Base-by-base conservation (phyloP, 1,140 invertebrate species). In the Drosophila suzukii region DNA sequence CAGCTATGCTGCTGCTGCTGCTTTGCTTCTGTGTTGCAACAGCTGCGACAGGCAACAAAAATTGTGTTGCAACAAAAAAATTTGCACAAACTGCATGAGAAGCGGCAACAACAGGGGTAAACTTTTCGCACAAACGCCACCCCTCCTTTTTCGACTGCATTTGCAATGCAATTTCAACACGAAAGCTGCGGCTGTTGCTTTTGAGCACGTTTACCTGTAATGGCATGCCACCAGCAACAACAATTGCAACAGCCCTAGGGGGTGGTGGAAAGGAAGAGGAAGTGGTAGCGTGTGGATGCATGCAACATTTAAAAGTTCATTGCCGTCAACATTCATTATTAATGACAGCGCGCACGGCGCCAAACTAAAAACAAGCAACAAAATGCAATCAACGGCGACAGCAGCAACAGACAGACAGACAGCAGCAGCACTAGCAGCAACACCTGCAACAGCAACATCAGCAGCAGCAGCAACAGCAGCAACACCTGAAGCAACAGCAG, bases 241-340 rank as follows among this genome's bases (percentile, higher is more conserved):
- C 61, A 56, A 58, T 47, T 39, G 41, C 74, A 81, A 50, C 55
- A 57, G 47, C 8, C 2, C 11, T 1, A 11, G 10, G 13, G n/a
- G 71, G 27, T n/a, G 47, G 27, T 27, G 27, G 27, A 27, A 27
- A 0, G 27, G 38, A 68, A 36, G 41, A 60, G 60, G 59, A 70
- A 51, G 63, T 39, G 44, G 76, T 61, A 68, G 66, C 62, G 78
- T 82, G 73, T 80, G 76, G 81, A 90, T 89, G 84, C 84, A 89
- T 89, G 84, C 74, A 91, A 91, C 89, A 91, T 91, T 91, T 91
- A 91, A 91, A 91, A 91, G 90, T 91, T 91, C 90, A 91, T 91
- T 91, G 90, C 90, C 90, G 90, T 90, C 86, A 81, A 90, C 90
- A 91, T 91, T 91, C 90, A 91, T 91, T 91, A 91, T 91, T 91